Evolutionary conservation across 2,113 vertebrate genomes (phyloP), one percentile per base, ranked within the genome.

Genomic region (Oxygymnocypris stewartii): DNA sequence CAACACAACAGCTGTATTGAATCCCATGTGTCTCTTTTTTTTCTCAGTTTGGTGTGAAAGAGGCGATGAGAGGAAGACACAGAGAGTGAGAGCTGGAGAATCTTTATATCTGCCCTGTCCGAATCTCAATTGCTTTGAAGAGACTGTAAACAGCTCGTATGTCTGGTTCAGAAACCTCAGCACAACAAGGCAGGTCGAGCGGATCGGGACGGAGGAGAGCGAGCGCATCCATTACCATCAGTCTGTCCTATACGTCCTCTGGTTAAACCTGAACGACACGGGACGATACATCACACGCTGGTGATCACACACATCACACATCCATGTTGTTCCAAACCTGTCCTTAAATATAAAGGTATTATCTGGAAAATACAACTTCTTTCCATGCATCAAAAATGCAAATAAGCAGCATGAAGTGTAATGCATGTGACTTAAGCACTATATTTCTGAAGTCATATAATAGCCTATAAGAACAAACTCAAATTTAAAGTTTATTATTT

Each of bases 221-320:
- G 13, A 63, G 10, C 79, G 84, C 5, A 63, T 88, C 14, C 84
- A 88, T 79, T 37, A 83, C 63, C 74, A 88, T 11, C 42, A 61
- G 0, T 37, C 73, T 20, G 37, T 23, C 4, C 16, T 88, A 6
- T 88, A 88, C 42, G 82, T 88, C 87, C 79, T 86, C 51, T 59
- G 79, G 28, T 44, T 88, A 18, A 59, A 3, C 59, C 11, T 73
- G 12, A 78, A 79, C 47, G 87, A 88, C 51, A 78, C 84, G 3
- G 87, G 87, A 49, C 11, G 2, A 78, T 88, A 86, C 61, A 88
- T 88, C 40, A 88, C 87, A 40, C 71, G 20, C 20, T 35, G 47
- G 84, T 88, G 47, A 82, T 28, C 63, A 85, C 25, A 74, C 23
- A 51, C 37, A 35, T 54, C 16, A 16, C 51, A 18, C 51, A 40